phyloP scores from a whole-genome alignment of 2,888 invertebrate genomes.

The Ischnura elegans region DNA sequence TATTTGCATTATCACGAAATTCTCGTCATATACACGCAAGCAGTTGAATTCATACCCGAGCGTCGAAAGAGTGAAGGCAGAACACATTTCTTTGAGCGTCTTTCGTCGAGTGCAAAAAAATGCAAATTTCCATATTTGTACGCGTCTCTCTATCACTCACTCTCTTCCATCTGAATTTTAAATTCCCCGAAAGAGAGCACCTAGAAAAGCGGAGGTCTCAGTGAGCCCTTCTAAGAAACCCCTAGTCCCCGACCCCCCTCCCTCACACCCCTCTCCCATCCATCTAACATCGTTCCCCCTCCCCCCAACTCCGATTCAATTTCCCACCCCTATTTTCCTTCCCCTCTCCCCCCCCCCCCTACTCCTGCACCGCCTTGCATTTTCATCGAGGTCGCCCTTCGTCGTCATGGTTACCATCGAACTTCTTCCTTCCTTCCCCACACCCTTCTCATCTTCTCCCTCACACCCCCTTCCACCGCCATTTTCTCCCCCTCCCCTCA shows the following conservation, averaged over 20 bases:
- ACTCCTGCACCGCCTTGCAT: conserved; percentile 49
- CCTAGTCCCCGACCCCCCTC: background rate
- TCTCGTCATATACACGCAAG: background rate
- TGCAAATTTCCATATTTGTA: conserved; percentile 52
- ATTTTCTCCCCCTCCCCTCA: background rate
- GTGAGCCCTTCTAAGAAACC: too few relatives aligned
- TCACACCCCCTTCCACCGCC: background rate
- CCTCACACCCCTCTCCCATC: background rate
- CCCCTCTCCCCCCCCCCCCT: background rate
- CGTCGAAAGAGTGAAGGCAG: background rate
- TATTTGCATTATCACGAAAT: background rate
- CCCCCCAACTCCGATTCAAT: background rate
- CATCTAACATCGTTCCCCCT: background rate
- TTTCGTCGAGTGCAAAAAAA: conserved; percentile 13
- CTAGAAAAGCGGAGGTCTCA: background rate
- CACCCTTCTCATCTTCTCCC: conserved; percentile 15
- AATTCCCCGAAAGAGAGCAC: conserved; percentile 27
- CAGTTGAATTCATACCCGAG: background rate
- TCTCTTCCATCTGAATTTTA: conserved; percentile 29
- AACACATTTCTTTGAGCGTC: background rate
- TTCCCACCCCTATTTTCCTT: background rate
- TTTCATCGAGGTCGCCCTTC: conserved; percentile 63
- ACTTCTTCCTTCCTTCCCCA: conserved; percentile 52
- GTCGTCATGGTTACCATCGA: conserved; percentile 64
- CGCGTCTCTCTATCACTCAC: conserved; percentile 4